These are phyloP conservation scores for Mustela nigripes DNA, from an alignment of 2,113 vertebrate species.

Conservation along the genomic window DNA sequence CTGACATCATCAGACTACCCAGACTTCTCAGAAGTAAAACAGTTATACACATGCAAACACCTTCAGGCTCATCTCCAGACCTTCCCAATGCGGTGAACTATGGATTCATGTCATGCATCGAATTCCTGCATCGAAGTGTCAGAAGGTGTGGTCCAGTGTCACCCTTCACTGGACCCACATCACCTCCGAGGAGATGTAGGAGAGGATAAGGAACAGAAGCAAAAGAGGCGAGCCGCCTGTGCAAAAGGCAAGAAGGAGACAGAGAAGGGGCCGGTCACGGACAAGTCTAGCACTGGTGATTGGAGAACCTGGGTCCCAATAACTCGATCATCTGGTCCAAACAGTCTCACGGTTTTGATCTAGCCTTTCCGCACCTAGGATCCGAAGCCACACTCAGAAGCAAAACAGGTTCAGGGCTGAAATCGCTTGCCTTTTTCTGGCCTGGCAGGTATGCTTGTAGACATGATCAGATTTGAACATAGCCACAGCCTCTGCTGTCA, in stretches of 20 bases:
- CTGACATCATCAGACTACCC: too few species aligned
- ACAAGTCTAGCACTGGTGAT: too few species aligned
- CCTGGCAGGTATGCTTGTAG: not conserved
- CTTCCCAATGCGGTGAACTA: not conserved
- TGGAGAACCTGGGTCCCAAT: not conserved
- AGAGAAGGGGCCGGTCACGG: not conserved
- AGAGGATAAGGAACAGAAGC: not conserved
- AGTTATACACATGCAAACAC: not conserved
- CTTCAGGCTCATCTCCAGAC: not conserved
- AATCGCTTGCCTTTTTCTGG: accelerated
- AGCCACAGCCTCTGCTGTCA: not conserved
- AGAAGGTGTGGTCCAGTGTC: not conserved
- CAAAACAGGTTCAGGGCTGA: not conserved
- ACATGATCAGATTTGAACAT: not conserved
- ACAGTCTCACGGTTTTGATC: not conserved
- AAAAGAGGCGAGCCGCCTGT: not conserved
- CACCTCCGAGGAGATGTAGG: not conserved
- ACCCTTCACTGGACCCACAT: not conserved
- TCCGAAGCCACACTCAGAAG: not conserved
- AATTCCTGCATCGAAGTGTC: not conserved
- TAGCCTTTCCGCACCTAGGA: not conserved
- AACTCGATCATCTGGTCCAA: not conserved
- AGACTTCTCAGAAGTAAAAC: not conserved
- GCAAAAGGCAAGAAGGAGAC: not conserved
- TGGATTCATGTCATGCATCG: accelerated